phyloP scores from a whole-genome alignment of 2,113 vertebrate genomes.

The Calcarius ornatus region DNA sequence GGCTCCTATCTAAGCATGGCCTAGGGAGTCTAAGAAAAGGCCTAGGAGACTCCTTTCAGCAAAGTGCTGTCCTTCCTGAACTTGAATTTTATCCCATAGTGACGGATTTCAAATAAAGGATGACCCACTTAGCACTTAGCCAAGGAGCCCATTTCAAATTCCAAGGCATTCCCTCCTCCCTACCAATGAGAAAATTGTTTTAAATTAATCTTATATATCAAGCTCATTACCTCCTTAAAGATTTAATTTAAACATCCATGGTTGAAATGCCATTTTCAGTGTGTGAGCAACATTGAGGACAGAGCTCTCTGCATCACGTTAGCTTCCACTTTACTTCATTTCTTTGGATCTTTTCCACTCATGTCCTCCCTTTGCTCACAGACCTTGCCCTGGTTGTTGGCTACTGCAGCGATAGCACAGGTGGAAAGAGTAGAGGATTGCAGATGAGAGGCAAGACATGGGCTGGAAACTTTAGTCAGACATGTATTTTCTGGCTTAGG shows the following conservation, averaged over 20 bases:
- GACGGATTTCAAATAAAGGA: background rate
- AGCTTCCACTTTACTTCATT: accelerated
- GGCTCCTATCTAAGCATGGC: accelerated
- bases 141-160: background rate
- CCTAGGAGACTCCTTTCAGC: background rate
- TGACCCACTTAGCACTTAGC: background rate
- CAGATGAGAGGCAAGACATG: background rate
- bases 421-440: background rate
- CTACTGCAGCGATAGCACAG: background rate
- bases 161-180: background rate
- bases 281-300: background rate
- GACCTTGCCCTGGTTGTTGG: background rate
- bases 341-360: background rate
- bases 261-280: background rate
- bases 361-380: accelerated
- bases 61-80: background rate
- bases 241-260: background rate
- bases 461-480: background rate
- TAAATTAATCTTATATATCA: background rate
- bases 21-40: background rate
- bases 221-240: background rate
- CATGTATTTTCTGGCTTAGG: background rate
- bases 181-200: background rate
- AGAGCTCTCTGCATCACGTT: background rate
- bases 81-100: background rate